Evolutionary conservation across 2,113 vertebrate genomes (phyloP).

Genomic region (Labeo catla): DNA sequence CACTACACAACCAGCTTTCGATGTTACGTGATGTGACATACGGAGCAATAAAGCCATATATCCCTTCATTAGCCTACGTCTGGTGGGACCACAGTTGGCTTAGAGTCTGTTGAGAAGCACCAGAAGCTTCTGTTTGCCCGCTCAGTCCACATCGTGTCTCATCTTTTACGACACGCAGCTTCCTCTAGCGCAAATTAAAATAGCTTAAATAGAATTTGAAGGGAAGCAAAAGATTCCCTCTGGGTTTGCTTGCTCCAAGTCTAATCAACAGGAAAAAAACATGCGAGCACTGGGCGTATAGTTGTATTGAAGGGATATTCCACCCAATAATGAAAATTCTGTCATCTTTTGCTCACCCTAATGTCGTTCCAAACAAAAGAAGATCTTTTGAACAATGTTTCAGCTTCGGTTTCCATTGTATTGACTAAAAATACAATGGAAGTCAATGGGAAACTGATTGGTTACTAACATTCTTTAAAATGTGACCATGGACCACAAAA

Average conservation of each 20-base stretch:
- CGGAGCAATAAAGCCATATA: slow-evolving; percentile 27
- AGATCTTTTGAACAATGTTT: not conserved
- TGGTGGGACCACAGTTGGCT: slow-evolving; percentile 39
- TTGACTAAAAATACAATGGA: not conserved
- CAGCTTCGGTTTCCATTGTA: not conserved
- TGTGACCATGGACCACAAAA: not conserved
- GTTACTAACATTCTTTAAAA: not conserved
- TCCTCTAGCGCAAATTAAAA: slow-evolving; percentile 28
- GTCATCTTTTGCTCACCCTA: not conserved
- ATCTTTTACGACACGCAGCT: not conserved
- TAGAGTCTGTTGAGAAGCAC: slow-evolving; percentile 23
- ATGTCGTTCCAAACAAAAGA: not conserved
- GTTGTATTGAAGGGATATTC: not conserved
- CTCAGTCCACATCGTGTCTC: slow-evolving; percentile 16
- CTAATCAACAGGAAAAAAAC: not conserved
- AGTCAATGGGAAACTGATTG: not conserved
- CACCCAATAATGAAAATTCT: not conserved
- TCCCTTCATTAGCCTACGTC: slow-evolving; percentile 14
- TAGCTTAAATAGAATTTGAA: slow-evolving; percentile 38
- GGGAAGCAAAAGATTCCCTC: slow-evolving; percentile 12
- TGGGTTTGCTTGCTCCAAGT: slow-evolving; percentile 7
- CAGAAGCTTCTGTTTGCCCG: slow-evolving; percentile 16
- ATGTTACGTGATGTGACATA: slow-evolving; percentile 8
- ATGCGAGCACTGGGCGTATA: not conserved
- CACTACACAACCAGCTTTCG: not conserved